Evolutionary conservation across 35 echinoderm and acorn worm genomes (phyloP), one percentile per base, ranked within the genome.

Genomic region (Ophioderma brevispina): DNA sequence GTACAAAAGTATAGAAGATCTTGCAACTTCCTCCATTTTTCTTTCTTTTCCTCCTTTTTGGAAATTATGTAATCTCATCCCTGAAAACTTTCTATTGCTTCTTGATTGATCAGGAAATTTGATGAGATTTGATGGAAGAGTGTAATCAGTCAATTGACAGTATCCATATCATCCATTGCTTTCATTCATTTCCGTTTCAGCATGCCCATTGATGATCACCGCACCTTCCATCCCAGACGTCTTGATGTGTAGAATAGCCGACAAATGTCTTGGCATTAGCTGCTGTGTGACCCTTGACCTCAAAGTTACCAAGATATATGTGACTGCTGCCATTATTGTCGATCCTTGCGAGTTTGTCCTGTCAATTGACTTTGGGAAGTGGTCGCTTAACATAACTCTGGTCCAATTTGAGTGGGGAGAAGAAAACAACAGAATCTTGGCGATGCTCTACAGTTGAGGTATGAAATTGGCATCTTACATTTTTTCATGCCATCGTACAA

Each of bases 301-400:
- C 23, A 28, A 36, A 50, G 35, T 85, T 32, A 85, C 46, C 25
- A 50, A 59, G 52, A 18, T 85, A 23, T 37, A 50, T 30, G 32
- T 59, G 1, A 85, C 15, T 21, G 52, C 82, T 64, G 39, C 31
- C 2, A 40, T 59, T 6, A 33, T 85, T 35, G 6, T 85, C 0
- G 82, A 85, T 37, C 82, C 82, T 33, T 85, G 82, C 21, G 82
- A 85, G 35, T 85, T 85, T 21, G 33, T 63, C 11, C 55, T 85
- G 34, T 85, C 55, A n/a, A 34, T 85, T 13, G 37, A 55, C 18
- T 59, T 85, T 52, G 82, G 82, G 15, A 63, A 13, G 8, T 85
- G 82, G 82, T 1, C 37, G 1, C 33, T 36, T 30, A 85, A 64
- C 35, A 17, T 85, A 13, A 37, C 82, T 0, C 21, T 85, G 0